Evolutionary conservation across 2,797 vertebrate species (phyloP), one percentile per base, ranked within the genome.

Genomic region (Atherinosoma microstoma): DNA sequence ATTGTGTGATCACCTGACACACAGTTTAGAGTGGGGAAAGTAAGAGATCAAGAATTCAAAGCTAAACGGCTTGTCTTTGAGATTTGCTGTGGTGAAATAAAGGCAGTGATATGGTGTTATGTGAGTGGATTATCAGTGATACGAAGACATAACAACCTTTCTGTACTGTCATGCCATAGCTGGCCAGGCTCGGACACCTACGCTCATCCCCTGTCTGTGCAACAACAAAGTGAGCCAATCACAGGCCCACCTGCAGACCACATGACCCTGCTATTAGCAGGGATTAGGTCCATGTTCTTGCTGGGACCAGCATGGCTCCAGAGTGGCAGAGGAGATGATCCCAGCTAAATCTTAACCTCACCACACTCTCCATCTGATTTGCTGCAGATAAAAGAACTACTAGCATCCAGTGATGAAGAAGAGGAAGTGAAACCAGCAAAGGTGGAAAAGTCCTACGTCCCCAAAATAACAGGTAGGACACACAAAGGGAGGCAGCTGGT

Each of bases 401-500:
- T 99, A 4, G 97, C 96, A 72, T 98, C 97, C 80, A 96, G 95
- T 16, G 97, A 98, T 94, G 97, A 99, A 77, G 98, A 99, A 0
- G 97, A 98, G 36, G 98, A 98, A 9, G 85, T 92, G 70, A 96
- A 96, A 85, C 90, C 94, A 1, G 88, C 91, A 79, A 97, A 97
- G 92, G 85, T 89, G 66, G 97, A 98, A 76, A 99, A 98, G 87
- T 97, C 97, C 40, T 99, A 97, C 53, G 98, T 99, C 69, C 98
- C 98, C 85, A 99, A 98, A 93, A 95, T 99, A 63, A 98, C 96
- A 94, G 98, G 98, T 99, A 94, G 95, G 94, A 82, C 36, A 24
- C 20, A 0, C 0, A 15, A 29, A 58, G 3, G 20, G 4, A 30
- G 57, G 35, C 0, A 45, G 36, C 38, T 7, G 24, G 47, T 0